Base-by-base conservation (phyloP, 2,888 invertebrate genomes). In the Brachypterus glaber region DNA sequence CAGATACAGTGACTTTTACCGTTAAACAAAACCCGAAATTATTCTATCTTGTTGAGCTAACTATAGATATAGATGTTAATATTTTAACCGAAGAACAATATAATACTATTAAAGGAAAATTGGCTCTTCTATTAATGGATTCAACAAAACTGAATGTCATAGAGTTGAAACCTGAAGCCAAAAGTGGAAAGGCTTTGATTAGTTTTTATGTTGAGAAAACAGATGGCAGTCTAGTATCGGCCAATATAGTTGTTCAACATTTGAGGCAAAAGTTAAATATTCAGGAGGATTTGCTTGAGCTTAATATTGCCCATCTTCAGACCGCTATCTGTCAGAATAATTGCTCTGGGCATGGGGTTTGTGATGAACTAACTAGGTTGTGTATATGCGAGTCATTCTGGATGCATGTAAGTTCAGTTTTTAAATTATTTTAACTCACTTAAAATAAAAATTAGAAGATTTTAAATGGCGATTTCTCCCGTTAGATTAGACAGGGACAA, bases 371-470 rank as follows among this genome's bases (percentile, higher is more conserved):
- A 50, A 79, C 86, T 4, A 74, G 92, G 52, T 73, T 78, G 37
- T 95, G 93, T 58, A 74, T 85, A 53, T 95, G 93, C 65, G 90
- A 93, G 66, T 86, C 91, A 13, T 93, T 93, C 71, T 95, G 95
- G 95, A 93, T 93, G 90, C 84, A 89, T 62, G 60, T 59, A 50
- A 43, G 43, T 33, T 24, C 26, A 21, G 5, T 30, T 26, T 33
- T 5, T 12, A 9, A 8, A 26, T 9, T 27, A 13, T 33, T 32
- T 12, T 27, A 11, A 4, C n/a, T 33, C 13, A 35, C 8, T n/a
- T 14, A 26, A 35, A 5, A 5, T 7, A 31, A 15, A 5, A 16
- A 16, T 31, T 5, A 31, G n/a, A n/a, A n/a, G n/a, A n/a, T n/a
- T n/a, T n/a, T n/a, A n/a, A n/a, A n/a, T n/a, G n/a, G n/a, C n/a